These are phyloP conservation scores for Sphaerophoria taeniata DNA, from an alignment of 2,888 invertebrate genomes.

Conservation along the genomic window DNA sequence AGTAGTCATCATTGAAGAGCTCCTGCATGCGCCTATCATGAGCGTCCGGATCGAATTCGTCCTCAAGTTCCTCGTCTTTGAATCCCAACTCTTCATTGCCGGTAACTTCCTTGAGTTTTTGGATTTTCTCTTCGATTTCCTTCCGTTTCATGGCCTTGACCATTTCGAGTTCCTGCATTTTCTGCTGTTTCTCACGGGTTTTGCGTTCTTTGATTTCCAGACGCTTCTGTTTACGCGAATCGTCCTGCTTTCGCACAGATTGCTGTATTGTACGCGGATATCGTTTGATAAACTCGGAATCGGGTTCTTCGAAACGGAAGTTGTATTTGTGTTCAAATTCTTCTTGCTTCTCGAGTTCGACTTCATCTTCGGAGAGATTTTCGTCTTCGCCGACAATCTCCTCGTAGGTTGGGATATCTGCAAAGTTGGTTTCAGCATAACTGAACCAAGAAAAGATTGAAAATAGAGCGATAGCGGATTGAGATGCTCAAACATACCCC, in stretches of 20 bases:
- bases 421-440: conserved; percentile 84
- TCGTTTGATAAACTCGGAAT: conserved; percentile 94
- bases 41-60: conserved; percentile 94
- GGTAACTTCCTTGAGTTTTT: conserved; percentile 93
- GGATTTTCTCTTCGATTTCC: conserved; percentile 95
- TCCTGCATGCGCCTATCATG: conserved; percentile 94
- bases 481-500: conserved; percentile 82
- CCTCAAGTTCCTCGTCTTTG: conserved; percentile 91
- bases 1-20: conserved; percentile 94
- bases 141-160: conserved; percentile 93
- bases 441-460: conserved; percentile 76
- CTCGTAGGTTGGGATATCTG: conserved; percentile 86
- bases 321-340: conserved; percentile 97
- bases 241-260: conserved; percentile 92
- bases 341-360: conserved; percentile 90
- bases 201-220: conserved; percentile 89
- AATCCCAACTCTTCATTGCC: conserved; percentile 87
- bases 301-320: conserved; percentile 98
- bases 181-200: conserved; percentile 89
- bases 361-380: conserved; percentile 90
- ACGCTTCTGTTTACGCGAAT: conserved; percentile 90
- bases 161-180: conserved; percentile 93
- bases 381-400: conserved; percentile 86
- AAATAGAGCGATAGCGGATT: background rate
- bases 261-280: conserved; percentile 95